Evolutionary conservation across 2,797 vertebrate species (phyloP).

Genomic region (Falco rusticolus): DNA sequence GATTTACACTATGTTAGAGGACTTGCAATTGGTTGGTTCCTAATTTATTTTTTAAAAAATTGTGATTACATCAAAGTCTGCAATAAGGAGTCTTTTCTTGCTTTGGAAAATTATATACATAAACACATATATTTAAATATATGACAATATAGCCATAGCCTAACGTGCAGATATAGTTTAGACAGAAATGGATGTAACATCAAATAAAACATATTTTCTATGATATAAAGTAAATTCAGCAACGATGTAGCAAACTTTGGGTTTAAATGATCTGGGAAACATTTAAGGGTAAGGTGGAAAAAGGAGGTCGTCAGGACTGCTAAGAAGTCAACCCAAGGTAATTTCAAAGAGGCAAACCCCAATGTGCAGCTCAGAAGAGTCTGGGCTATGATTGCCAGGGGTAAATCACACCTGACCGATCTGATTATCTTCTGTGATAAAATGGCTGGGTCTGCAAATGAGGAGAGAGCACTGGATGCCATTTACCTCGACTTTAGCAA

Average conservation of each 20-base stretch:
- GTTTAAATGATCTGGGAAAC: not conserved
- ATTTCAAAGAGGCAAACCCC: not conserved
- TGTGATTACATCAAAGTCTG: not conserved
- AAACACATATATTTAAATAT: not conserved
- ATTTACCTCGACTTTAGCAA: not conserved
- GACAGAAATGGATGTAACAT: not conserved
- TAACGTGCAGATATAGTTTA: not conserved
- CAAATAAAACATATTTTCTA: not conserved
- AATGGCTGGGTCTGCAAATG: not conserved
- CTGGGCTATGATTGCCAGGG: not conserved
- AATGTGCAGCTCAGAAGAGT: not conserved
- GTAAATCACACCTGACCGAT: not conserved
- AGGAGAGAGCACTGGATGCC: not conserved
- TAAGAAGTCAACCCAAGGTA: not conserved
- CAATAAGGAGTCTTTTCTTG: not conserved
- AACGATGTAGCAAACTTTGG: not conserved
- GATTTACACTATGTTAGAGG: not conserved
- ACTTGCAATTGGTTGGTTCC: not conserved
- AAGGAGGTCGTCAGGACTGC: not conserved
- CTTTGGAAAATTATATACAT: not conserved
- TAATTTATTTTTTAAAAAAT: not conserved
- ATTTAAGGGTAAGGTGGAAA: not conserved
- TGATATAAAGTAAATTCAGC: not conserved
- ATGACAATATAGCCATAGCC: not conserved
- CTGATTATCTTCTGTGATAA: not conserved